A percentile compares a stretch with the other conserved stretches of the same genome.
These are phyloP conservation scores for Ephialtes manifestator DNA, from an alignment of 2,888 invertebrate species.

Conservation along the genomic window DNA sequence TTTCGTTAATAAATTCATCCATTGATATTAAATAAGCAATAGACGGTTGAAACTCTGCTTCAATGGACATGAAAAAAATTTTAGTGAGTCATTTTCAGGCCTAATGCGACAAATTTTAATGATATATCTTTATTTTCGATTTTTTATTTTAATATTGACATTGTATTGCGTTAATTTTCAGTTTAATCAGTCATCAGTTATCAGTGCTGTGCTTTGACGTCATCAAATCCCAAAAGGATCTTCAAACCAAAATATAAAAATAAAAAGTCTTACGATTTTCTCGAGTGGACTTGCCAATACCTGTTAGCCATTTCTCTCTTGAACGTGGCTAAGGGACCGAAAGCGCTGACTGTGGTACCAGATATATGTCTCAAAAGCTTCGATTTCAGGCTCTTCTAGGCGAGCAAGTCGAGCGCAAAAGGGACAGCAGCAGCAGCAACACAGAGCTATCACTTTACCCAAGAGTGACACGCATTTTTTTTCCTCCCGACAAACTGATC, in stretches of 20 bases:
- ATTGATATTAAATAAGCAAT: too few species aligned
- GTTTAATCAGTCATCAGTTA: neutral
- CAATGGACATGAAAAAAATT: neutral
- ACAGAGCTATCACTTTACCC: conserved; percentile 14
- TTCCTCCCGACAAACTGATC: neutral
- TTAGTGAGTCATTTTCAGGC: too few species aligned
- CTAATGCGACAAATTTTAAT: too few species aligned
- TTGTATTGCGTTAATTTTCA: neutral
- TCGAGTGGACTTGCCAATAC: neutral
- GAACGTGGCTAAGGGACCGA: neutral
- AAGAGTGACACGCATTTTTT: neutral
- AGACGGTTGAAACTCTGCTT: too few species aligned
- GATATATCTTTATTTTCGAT: neutral
- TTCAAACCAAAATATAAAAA: neutral
- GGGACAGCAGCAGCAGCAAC: neutral
- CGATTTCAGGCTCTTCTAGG: neutral
- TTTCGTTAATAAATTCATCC: too few species aligned
- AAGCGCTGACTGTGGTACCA: neutral
- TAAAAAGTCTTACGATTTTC: neutral
- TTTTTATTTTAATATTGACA: neutral
- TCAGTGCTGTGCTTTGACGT: neutral
- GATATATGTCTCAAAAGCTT: neutral
- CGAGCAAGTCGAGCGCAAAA: neutral
- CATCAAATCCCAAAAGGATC: neutral
- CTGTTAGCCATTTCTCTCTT: neutral